Conservation (phyloP, 2,888 invertebrate genomes). For the Amiota mariae region DNA sequence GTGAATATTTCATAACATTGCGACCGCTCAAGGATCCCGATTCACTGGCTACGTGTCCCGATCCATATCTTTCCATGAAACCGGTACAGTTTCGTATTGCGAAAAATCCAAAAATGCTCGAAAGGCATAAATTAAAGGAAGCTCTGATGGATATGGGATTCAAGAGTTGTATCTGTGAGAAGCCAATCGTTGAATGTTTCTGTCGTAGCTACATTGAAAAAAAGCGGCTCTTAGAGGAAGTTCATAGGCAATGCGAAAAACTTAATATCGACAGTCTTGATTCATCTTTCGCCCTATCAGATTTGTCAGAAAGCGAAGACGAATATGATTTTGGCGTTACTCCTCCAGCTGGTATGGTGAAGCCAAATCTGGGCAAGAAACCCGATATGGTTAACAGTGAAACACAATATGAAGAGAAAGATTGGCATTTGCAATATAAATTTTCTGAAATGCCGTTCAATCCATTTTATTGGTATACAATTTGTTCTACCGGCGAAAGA, state of each 20-base stretch:
- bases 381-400: conserved; percentile 76
- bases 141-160: conserved; percentile 75
- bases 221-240: conserved; percentile 75
- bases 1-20: conserved; percentile 79
- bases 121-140: conserved; percentile 75
- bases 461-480: conserved; percentile 51
- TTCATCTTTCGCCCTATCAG: conserved; percentile 54
- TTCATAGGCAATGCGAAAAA: conserved; percentile 73
- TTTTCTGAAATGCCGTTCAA: conserved; percentile 47
- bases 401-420: conserved; percentile 77
- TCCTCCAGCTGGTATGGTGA: conserved; percentile 80
- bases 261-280: conserved; percentile 48
- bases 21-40: conserved; percentile 79
- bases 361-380: conserved; percentile 75
- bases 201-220: conserved; percentile 66
- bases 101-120: conserved; percentile 75
- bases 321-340: conserved; percentile 82
- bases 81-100: conserved; percentile 80
- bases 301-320: conserved; percentile 74
- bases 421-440: conserved; percentile 68
- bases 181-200: conserved; percentile 69
- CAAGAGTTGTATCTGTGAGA: conserved; percentile 75
- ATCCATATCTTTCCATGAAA: conserved; percentile 80
- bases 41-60: conserved; percentile 76
- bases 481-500: conserved; percentile 47